Base-by-base conservation (phyloP, 2,797 vertebrate species). In the Kryptopterus vitreolus region DNA sequence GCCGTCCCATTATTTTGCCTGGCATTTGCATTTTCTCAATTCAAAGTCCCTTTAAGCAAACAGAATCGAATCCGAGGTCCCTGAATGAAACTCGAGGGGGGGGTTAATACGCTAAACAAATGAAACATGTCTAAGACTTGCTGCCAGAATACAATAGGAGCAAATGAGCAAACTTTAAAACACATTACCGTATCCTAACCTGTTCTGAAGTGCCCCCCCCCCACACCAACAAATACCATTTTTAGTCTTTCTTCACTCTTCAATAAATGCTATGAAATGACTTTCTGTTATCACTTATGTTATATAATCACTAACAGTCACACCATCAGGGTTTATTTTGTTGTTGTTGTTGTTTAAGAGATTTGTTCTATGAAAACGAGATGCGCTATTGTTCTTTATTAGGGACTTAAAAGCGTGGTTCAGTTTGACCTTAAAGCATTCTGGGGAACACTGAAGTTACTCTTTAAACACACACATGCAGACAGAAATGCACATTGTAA, bases 11-110 rank as follows among this genome's bases (percentile, higher is more conserved):
- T 55, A 31, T 72, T 72, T 72, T 33, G 20, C 70, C 15, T n/a
- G 52, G 50, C 50, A n/a, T 55, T 55, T 55, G 50, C 70, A 55
- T 72, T 55, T n/a, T 33, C 69, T 72, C 69, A n/a, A 35, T 55
- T 50, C 50, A 7, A 22, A 71, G 26, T 33, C 26, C 22, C 69
- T 6, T 52, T 31, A 7, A 71, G 33, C 48, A 18, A 13, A 59
- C 22, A 12, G 55, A 58, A 58, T 11, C 22, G 13, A 73, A 73
- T 18, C 59, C 50, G 15, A 43, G 35, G 33, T 26, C 43, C 53
- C n/a, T n/a, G 58, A 58, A 58, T 2, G 12, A n/a, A n/a, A n/a
- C n/a, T n/a, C 38, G 38, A 43, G 38, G 38, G 10, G 38, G 10
- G 38, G 9, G 3, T 22, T 12, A 52, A 52, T 52, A 31, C 13